Base-by-base conservation (phyloP, 2,888 invertebrate genomes). In the Callosobruchus maculatus region DNA sequence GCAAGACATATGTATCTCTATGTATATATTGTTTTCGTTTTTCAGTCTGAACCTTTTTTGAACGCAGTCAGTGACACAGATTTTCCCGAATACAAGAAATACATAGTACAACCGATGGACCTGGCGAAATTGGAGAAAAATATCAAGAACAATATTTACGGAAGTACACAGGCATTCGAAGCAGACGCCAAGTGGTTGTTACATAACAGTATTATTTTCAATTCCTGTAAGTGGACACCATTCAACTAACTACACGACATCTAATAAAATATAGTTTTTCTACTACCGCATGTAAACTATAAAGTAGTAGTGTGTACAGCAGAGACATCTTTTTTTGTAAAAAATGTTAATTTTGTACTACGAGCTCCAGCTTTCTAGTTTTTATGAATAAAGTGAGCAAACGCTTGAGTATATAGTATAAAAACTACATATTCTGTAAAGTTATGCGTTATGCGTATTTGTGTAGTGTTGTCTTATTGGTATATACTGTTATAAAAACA, bases 121-220 rank as follows among this genome's bases (percentile, higher is more conserved):
- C 89, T 98, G 68, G 88, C 90, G 20, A 90, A 91, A 20, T 88
- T 98, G 82, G 93, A 94, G 83, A 88, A 91, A 74, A 95, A 96
- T 85, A 94, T 97, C 71, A 89, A 90, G 72, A 90, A 91, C 71
- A 93, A 93, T 72, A 84, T 90, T 22, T 98, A 97, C 87, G 94
- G 94, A 20, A 95, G 94, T 84, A 94, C 96, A 0, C 96, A 96
- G 82, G 95, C 95, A 1, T 97, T 98, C 87, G 89, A 95, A 74
- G 93, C 95, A 0, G 98, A 98, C 86, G 92, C 93, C 9, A 96
- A 96, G 85, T 98, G 97, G 97, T 94, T 98, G 83, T 89, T 95
- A 72, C 98, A 98, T 86, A 97, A 98, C 87, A 95, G 96, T 83
- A 93, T 95, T 75, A 93, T 97, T 77, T 97, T 94, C 85, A 97